A percentile compares a stretch with the other conserved stretches of the same genome.
These are phyloP conservation scores for Porites australiensis DNA, from an alignment of 64 coral and sea anemone genomes.

Conservation along the genomic window DNA sequence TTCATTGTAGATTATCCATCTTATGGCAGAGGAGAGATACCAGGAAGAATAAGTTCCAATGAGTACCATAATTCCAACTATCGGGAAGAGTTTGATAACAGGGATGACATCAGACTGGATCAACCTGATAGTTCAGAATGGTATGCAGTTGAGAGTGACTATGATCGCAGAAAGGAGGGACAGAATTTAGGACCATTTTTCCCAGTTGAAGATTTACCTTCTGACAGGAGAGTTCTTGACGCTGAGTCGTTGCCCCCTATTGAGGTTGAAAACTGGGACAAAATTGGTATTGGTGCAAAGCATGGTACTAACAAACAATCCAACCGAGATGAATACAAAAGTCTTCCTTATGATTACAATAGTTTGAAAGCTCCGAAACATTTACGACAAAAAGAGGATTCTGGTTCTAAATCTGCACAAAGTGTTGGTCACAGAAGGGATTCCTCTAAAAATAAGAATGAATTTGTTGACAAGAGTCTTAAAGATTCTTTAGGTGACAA, in stretches of 20 bases:
- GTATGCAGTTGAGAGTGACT: neutral
- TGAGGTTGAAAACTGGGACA: slow-evolving; percentile 39
- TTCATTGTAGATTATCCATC: slow-evolving; percentile 19
- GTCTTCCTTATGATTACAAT: slow-evolving; percentile 29
- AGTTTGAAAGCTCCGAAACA: slow-evolving; percentile 16
- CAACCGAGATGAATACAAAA: slow-evolving; percentile 42
- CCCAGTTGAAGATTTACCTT: neutral
- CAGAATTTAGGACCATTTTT: neutral
- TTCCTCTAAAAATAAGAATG: slow-evolving; percentile 12
- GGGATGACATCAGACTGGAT: neutral
- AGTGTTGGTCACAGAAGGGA: slow-evolving; percentile 44
- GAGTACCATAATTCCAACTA: neutral
- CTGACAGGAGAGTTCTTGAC: neutral
- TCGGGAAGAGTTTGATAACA: neutral
- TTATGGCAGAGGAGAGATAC: neutral
- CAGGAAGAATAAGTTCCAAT: neutral
- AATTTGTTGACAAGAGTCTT: slow-evolving; percentile 38
- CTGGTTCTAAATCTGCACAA: neutral
- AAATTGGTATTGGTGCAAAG: slow-evolving; percentile 15
- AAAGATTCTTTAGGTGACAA: slow-evolving; percentile 16
- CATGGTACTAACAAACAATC: slow-evolving; percentile 18
- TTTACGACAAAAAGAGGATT: slow-evolving; percentile 32
- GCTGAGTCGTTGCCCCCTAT: slow-evolving; percentile 32
- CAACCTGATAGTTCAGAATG: slow-evolving; percentile 8
- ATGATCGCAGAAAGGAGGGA: neutral